Conservation (phyloP, 2,888 invertebrate species). For the Aleiodes leptofemur region DNA sequence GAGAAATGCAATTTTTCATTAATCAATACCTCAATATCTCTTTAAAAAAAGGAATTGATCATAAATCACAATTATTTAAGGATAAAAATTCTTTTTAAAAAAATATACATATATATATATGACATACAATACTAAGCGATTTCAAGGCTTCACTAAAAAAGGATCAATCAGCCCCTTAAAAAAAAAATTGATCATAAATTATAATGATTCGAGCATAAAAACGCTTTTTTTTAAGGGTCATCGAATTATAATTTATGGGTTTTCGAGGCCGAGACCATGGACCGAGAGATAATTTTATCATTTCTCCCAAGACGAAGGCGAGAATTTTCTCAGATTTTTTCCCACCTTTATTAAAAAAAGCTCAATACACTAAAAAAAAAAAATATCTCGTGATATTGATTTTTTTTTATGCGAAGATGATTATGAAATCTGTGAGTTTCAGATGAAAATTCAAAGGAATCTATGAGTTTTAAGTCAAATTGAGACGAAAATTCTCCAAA, state of each 20-base stretch:
- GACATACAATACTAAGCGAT: no score
- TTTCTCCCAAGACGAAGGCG: background rate
- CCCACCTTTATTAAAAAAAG: background rate
- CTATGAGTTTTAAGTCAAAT: no score
- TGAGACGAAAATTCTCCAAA: no score
- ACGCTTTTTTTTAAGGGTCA: background rate
- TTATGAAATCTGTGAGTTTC: no score
- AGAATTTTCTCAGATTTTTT: background rate
- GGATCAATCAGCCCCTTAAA: no score
- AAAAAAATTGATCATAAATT: no score
- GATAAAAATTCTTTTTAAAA: no score
- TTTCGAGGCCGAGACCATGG: constrained; percentile 33
- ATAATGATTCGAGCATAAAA: background rate
- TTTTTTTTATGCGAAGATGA: no score
- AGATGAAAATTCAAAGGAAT: no score
- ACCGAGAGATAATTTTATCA: constrained; percentile 42
- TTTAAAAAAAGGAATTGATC: background rate
- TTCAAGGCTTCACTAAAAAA: no score
- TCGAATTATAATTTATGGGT: background rate
- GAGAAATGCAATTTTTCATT: background rate
- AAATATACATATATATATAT: no score
- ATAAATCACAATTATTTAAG: no score
- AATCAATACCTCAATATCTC: background rate
- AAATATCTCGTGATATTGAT: background rate
- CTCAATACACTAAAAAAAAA: background rate